Conservation (phyloP, 2,888 invertebrate genomes). For the Torymus auratus region DNA sequence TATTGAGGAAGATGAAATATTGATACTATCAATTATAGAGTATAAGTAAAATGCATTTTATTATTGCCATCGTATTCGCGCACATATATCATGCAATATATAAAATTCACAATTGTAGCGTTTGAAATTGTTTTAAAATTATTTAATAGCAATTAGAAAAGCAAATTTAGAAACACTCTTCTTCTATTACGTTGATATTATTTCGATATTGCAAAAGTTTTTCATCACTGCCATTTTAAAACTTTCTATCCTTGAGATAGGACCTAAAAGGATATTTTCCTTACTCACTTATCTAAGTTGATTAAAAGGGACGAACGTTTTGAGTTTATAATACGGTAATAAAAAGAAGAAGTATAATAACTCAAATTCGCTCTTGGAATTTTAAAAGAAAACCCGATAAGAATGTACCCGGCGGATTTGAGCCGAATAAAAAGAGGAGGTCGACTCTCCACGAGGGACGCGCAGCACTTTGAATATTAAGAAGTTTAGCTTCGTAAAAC, state of each 20-base stretch:
- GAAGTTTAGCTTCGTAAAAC: slow-evolving; percentile 25
- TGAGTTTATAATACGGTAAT: slow-evolving; percentile 10
- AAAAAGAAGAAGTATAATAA: slow-evolving; percentile 13
- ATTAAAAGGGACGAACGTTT: slow-evolving; percentile 6
- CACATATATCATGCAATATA: too few species aligned
- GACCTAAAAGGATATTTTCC: background rate
- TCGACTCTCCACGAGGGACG: background rate
- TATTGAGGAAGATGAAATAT: too few species aligned
- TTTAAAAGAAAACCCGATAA: slow-evolving; percentile 25
- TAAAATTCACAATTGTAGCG: too few species aligned
- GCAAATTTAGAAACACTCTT: too few species aligned
- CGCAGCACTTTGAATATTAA: slow-evolving; percentile 47
- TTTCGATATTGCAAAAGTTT: too few species aligned
- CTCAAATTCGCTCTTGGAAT: slow-evolving; percentile 15
- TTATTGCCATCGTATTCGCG: too few species aligned
- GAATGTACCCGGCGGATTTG: slow-evolving; percentile 9
- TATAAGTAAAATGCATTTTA: too few species aligned
- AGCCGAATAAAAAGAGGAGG: slow-evolving; percentile 28
- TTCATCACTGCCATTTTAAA: too few species aligned
- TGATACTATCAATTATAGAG: too few species aligned
- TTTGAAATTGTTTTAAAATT: too few species aligned
- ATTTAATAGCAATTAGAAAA: too few species aligned
- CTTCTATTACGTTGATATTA: too few species aligned
- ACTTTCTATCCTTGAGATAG: background rate
- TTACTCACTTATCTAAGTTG: background rate